Evolutionary conservation across 2,113 vertebrate genomes (phyloP).

Genomic region (Dicentrarchus labrax): DNA sequence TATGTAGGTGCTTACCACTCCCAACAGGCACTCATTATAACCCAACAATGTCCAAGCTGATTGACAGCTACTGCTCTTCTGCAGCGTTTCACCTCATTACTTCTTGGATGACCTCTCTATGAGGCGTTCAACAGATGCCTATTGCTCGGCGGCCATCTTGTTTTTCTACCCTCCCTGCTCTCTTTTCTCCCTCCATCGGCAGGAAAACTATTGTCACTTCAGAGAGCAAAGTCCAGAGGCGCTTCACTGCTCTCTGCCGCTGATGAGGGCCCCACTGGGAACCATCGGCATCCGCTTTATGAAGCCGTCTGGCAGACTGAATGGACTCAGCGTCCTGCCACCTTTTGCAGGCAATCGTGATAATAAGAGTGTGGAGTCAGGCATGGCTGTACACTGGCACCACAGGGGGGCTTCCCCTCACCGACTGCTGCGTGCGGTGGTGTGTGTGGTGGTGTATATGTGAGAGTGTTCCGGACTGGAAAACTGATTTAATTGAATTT

Average conservation of each 20-base stretch:
- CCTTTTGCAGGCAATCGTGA: slow-evolving; percentile 63
- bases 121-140: slow-evolving; percentile 60
- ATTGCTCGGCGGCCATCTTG: slow-evolving; percentile 71
- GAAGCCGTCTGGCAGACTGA: slow-evolving; percentile 68
- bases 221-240: slow-evolving; percentile 65
- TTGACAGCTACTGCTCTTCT: slow-evolving; percentile 67
- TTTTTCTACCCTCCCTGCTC: slow-evolving; percentile 33
- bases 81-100: slow-evolving; percentile 70
- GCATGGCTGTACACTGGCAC: slow-evolving; percentile 53
- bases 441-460: background rate
- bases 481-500: background rate
- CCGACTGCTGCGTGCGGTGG: slow-evolving; percentile 22
- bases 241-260: slow-evolving; percentile 52
- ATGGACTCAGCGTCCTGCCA: slow-evolving; percentile 57
- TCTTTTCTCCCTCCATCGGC: slow-evolving; percentile 39
- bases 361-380: slow-evolving; percentile 67
- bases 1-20: slow-evolving; percentile 54
- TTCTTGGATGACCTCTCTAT: slow-evolving; percentile 66
- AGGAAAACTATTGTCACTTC: slow-evolving; percentile 65
- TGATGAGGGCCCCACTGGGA: slow-evolving; percentile 74
- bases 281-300: slow-evolving; percentile 62
- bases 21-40: slow-evolving; percentile 62
- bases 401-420: slow-evolving; percentile 40
- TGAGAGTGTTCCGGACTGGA: background rate
- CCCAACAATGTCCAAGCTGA: slow-evolving; percentile 59